These are phyloP conservation scores for Bombus turneri DNA, from an alignment of 1,140 invertebrate genomes.

Conservation along the genomic window DNA sequence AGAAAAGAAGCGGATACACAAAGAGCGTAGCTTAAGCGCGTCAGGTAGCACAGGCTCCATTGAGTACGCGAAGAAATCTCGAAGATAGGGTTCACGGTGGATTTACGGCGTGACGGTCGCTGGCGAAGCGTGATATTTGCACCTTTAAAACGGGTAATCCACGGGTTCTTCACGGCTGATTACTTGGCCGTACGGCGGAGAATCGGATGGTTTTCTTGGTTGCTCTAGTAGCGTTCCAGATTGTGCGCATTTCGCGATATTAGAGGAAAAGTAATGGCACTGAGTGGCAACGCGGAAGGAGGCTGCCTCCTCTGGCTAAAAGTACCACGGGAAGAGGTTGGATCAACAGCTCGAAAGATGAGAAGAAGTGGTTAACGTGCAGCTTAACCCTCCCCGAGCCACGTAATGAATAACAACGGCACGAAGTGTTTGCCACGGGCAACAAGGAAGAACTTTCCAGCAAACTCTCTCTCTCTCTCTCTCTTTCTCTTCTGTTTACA, in stretches of 20 bases:
- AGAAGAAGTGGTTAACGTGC: slow-evolving; percentile 51
- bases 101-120: slow-evolving; percentile 42
- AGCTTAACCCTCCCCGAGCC: slow-evolving; percentile 30
- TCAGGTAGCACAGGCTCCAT: neutral
- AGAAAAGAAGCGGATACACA: neutral
- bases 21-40: neutral
- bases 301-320: neutral
- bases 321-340: slow-evolving; percentile 24
- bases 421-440: slow-evolving; percentile 30
- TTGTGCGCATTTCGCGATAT: slow-evolving; percentile 47
- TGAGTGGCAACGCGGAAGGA: slow-evolving; percentile 34
- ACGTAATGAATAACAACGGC: slow-evolving; percentile 53
- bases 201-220: slow-evolving; percentile 32
- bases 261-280: slow-evolving; percentile 43
- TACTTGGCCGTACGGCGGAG: slow-evolving; percentile 20
- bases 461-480: neutral
- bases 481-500: slow-evolving; percentile 9
- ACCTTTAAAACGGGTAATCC: slow-evolving; percentile 46
- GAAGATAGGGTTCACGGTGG: slow-evolving; percentile 32
- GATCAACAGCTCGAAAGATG: slow-evolving; percentile 49
- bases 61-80: slow-evolving; percentile 9
- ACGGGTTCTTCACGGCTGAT: slow-evolving; percentile 28
- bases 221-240: slow-evolving; percentile 38
- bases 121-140: slow-evolving; percentile 39
- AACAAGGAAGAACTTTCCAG: slow-evolving; percentile 2